Evolutionary conservation across 35 echinoderm and acorn worm genomes (phyloP).

Genomic region (Acanthaster planci): DNA sequence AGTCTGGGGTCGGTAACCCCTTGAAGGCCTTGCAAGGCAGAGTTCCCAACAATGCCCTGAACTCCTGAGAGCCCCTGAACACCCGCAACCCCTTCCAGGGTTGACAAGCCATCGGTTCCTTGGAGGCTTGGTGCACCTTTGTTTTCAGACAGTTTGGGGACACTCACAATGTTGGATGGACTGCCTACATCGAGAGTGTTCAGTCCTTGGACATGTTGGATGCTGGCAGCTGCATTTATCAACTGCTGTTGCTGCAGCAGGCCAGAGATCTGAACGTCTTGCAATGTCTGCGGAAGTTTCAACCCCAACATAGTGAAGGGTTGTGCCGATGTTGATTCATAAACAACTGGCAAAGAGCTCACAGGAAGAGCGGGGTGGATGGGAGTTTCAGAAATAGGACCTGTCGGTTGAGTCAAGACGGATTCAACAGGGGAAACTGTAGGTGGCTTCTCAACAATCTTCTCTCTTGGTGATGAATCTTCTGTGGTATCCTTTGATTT

Average conservation of each 20-base stretch:
- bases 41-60: slow-evolving; percentile 1
- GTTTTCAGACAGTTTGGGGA: not conserved
- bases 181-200: not conserved
- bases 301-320: not conserved
- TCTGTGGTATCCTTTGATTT: not conserved
- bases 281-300: not conserved
- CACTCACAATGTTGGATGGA: not conserved
- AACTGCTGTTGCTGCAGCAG: slow-evolving; percentile 7
- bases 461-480: not conserved
- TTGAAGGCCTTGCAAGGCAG: not conserved
- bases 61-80: not conserved
- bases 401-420: not conserved
- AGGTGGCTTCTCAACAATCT: not conserved
- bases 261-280: not conserved
- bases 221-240: not conserved
- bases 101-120: not conserved
- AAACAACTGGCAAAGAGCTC: not conserved
- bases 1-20: not conserved
- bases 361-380: not conserved
- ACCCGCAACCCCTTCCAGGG: not conserved
- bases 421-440: not conserved
- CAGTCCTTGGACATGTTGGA: not conserved
- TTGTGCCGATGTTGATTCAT: not conserved
- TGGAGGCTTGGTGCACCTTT: not conserved
- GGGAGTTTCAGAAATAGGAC: not conserved